Evolutionary conservation across 2,888 invertebrate genomes (phyloP), one percentile per base, ranked within the genome.

Genomic region (Erebia palarica): DNA sequence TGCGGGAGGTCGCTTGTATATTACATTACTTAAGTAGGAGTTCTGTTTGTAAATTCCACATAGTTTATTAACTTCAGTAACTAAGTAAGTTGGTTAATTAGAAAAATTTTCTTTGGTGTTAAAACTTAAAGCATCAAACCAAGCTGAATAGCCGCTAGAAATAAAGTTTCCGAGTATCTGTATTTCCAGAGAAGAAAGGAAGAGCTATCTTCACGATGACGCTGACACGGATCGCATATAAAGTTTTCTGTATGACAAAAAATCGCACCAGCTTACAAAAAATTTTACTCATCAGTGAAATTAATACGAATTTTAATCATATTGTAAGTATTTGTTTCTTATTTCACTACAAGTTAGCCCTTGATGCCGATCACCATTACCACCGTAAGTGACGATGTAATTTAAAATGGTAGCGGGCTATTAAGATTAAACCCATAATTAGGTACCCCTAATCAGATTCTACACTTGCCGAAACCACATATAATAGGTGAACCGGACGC

Each of bases 121-220:
- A 3, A 73, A 61, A 61, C 61, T 71, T 72, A 76, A 68, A 76
- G 73, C 74, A 72, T 75, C 71, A 73, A 72, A 72, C 68, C 64
- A 21, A 65, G 27, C 47, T 47, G 61, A 61, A 61, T 61, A 61
- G 61, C 44, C 44, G 44, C 44, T 65, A 66, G 69, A 72, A 72
- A 67, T 65, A 18, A 71, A 72, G 66, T 18, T 61, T 44, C 9
- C 44, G 18, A 61, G 60, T 18, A 61, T 69, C 70, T 66, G 71
- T 71, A 70, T 68, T 76, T 72, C 21, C 44, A 59, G 67, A 75
- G 72, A 72, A 74, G 72, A 70, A 72, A 72, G 72, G 76, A 82
- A 81, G 81, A 81, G 82, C 81, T 79, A 84, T 85, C 87, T 86
- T 86, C 79, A 82, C 83, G 80, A 77, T 81, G 81, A 81, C 80